Conservation (phyloP, 2,888 invertebrate genomes). For the Salticus scenicus region DNA sequence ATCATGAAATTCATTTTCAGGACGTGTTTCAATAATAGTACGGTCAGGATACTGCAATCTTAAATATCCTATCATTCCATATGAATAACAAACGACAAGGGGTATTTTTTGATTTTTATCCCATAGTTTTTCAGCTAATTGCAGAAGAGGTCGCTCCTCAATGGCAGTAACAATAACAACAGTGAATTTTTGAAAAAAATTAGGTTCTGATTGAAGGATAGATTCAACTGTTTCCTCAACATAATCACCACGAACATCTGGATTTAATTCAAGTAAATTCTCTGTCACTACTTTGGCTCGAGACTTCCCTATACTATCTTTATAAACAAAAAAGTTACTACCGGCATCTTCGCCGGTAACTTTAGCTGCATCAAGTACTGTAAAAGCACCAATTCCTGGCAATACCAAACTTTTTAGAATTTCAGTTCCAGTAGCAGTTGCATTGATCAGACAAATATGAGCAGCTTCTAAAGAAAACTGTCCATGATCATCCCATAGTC, state of each 20-base stretch:
- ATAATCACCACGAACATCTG: slow-evolving; percentile 93
- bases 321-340: slow-evolving; percentile 95
- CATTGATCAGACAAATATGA: slow-evolving; percentile 94
- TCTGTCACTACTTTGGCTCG: slow-evolving; percentile 89
- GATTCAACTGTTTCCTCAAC: slow-evolving; percentile 89
- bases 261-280: slow-evolving; percentile 90
- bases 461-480: slow-evolving; percentile 91
- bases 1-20: slow-evolving; percentile 91
- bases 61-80: slow-evolving; percentile 94
- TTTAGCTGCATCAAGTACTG: slow-evolving; percentile 91
- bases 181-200: slow-evolving; percentile 89
- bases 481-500: slow-evolving; percentile 99
- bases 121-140: slow-evolving; percentile 88
- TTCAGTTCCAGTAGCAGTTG: slow-evolving; percentile 94
- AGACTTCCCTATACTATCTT: slow-evolving; percentile 86
- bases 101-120: slow-evolving; percentile 89
- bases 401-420: slow-evolving; percentile 94
- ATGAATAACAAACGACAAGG: slow-evolving; percentile 88
- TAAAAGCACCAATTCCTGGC: slow-evolving; percentile 92
- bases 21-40: slow-evolving; percentile 90
- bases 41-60: slow-evolving; percentile 84
- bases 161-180: slow-evolving; percentile 89
- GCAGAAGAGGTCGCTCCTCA: slow-evolving; percentile 83
- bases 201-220: slow-evolving; percentile 87
- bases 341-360: slow-evolving; percentile 94